Percentiles rank a stretch among this genome's conserved stretches.
These are phyloP conservation scores for Parascotia fuliginaria DNA, from an alignment of 2,888 invertebrate genomes.

Conservation along the genomic window DNA sequence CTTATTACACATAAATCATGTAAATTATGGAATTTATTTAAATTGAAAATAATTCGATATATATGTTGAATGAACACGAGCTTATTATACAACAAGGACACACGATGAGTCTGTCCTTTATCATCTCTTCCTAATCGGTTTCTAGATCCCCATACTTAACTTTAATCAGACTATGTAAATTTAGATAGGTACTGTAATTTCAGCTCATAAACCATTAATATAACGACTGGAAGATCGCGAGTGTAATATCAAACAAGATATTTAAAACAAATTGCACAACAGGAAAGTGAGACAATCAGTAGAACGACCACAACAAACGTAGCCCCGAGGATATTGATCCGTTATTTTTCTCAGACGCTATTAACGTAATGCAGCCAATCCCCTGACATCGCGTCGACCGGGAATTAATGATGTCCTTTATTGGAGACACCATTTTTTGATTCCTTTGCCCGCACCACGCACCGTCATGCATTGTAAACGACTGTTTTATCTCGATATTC, in stretches of 20 bases:
- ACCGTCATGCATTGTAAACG: conserved; percentile 13
- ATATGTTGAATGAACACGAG: too few species aligned
- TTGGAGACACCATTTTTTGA: conserved; percentile 89
- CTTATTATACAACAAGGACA: too few species aligned
- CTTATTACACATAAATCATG: too few species aligned
- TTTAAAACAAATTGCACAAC: not conserved
- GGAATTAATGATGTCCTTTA: conserved; percentile 90
- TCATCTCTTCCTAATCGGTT: too few species aligned
- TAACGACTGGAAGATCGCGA: not conserved
- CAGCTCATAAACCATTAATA: too few species aligned
- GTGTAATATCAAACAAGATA: conserved; percentile 1
- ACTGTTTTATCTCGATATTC: not conserved
- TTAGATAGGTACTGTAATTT: too few species aligned
- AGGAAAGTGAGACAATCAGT: conserved; percentile 20
- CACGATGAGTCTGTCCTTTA: too few species aligned
- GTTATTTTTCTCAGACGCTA: conserved; percentile 70
- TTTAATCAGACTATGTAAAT: too few species aligned
- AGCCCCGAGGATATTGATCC: conserved; percentile 68
- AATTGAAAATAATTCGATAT: too few species aligned
- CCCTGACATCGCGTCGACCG: conserved; percentile 60
- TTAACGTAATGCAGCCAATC: conserved; percentile 73
- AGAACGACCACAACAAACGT: conserved; percentile 48
- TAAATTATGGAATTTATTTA: too few species aligned
- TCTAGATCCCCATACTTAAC: too few species aligned
- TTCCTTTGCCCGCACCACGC: conserved; percentile 60